phyloP scores from a whole-genome alignment of 1,140 invertebrate genomes.

The Listronotus bonariensis region DNA sequence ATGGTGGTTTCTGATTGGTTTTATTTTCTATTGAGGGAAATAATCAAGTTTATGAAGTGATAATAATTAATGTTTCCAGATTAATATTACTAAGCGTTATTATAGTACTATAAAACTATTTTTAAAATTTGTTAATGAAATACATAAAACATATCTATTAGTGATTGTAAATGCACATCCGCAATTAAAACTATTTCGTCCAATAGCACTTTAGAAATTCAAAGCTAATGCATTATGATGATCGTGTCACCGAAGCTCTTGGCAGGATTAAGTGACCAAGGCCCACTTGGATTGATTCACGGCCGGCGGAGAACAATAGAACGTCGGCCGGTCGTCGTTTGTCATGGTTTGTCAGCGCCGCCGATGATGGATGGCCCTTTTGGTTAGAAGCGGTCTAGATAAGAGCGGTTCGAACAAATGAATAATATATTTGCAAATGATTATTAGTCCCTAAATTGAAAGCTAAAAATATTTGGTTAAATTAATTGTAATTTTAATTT shows the following conservation, averaged over 20 bases:
- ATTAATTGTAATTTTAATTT: too few relatives aligned
- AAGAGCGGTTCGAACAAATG: conserved; percentile 21
- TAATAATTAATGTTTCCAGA: too few relatives aligned
- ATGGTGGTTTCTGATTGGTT: too few relatives aligned
- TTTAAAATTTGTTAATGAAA: too few relatives aligned
- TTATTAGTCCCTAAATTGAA: too few relatives aligned
- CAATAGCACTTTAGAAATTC: not conserved
- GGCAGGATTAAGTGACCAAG: conserved; percentile 42
- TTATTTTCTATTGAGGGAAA: too few relatives aligned
- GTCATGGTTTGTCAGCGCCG: conserved; percentile 35
- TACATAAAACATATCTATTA: too few relatives aligned
- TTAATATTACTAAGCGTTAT: too few relatives aligned
- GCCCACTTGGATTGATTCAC: conserved; percentile 33
- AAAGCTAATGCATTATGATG: conserved; percentile 1
- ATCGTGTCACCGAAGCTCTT: conserved; percentile 34
- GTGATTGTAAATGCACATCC: not conserved
- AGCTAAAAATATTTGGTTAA: too few relatives aligned
- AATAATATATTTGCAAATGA: not conserved
- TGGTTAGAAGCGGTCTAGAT: conserved; percentile 21
- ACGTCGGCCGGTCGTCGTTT: conserved; percentile 31
- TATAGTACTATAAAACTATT: too few relatives aligned
- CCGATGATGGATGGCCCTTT: conserved; percentile 29
- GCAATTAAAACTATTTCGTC: not conserved
- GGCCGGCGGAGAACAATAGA: conserved; percentile 29
- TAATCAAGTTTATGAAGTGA: too few relatives aligned